phyloP scores from a whole-genome alignment of 2,888 invertebrate species.

The Plagodis pulveraria region DNA sequence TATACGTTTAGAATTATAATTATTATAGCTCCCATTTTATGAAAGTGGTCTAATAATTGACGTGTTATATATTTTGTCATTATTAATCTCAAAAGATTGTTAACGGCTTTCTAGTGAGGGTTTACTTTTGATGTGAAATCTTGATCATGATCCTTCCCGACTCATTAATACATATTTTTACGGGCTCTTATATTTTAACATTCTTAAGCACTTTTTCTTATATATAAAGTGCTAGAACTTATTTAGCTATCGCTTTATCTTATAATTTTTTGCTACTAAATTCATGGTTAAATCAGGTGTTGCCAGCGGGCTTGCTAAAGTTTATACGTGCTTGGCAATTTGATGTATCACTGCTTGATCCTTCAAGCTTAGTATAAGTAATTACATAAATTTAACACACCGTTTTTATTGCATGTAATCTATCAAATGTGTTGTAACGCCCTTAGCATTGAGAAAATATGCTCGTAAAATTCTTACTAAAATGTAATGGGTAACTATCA shows the following conservation, averaged over 20 bases:
- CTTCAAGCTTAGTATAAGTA: background rate
- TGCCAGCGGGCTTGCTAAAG: slow-evolving; percentile 35
- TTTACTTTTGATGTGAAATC: too few species aligned
- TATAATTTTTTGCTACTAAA: background rate
- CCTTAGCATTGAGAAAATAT: slow-evolving; percentile 5
- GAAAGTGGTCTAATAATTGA: too few species aligned
- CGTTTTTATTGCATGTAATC: slow-evolving; percentile 5
- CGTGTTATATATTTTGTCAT: too few species aligned
- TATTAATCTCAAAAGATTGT: too few species aligned
- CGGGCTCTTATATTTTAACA: too few species aligned
- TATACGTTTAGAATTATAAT: too few species aligned
- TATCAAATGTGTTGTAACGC: slow-evolving; percentile 9
- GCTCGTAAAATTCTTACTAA: slow-evolving; percentile 1
- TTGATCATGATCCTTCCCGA: too few species aligned
- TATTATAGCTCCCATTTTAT: too few species aligned
- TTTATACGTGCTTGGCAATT: slow-evolving; percentile 38
- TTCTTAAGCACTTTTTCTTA: too few species aligned
- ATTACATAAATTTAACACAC: slow-evolving; percentile 4
- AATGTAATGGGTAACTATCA: background rate
- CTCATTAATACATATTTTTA: too few species aligned
- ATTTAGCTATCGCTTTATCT: too few species aligned
- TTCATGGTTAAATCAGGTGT: slow-evolving; percentile 25
- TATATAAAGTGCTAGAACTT: background rate
- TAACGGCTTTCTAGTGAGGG: too few species aligned
- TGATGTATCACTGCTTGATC: slow-evolving; percentile 29